Evolutionary conservation across 30 jellyfish, hydroid and myxozoan species (phyloP), one percentile per base, ranked within the genome.

Genomic region (Pelagia noctiluca): DNA sequence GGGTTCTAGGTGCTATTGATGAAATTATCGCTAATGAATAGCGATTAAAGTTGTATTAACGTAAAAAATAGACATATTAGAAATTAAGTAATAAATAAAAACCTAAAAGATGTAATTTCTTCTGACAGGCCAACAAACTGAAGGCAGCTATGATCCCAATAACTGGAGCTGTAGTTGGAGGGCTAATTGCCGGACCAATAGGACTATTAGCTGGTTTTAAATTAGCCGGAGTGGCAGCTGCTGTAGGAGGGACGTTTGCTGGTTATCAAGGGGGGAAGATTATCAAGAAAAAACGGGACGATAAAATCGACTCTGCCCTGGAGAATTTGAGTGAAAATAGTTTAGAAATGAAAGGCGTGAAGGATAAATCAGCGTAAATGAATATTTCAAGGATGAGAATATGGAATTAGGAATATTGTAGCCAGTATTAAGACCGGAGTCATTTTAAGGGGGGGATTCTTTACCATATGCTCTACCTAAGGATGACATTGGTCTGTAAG

Each of bases 161-260:
- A 28, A 97, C 97, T 3, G 99, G 99, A 24, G 99, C 99, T 11
- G 78, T 89, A 24, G 93, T 95, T 46, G 99, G 99, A 1, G 99
- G 99, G 29, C 35, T 95, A 31, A 61, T 95, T 48, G 99, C 93
- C 34, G 99, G 99, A 21, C 99, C 99, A 1, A 95, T 95, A 37
- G 99, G 99, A 28, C 82, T 95, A 30, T 10, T 95, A 74, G 99
- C 99, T 28, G 99, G 99, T 23, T 95, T 95, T 76, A 95, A 95
- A 75, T 60, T 95, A 52, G 99, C 99, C 3, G 99, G 99, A 12
- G 97, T 85, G 60, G 97, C 99, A 49, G 92, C 97, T 34, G 99
- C 99, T 21, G 99, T 95, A 26, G 99, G 97, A 1, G 99, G 99
- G 35, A 82, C 97, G 11, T 60, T 95, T 12, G 92, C 87, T 33